Evolutionary conservation across 2,113 vertebrate species (phyloP).

Genomic region (Eleginops maclovinus): DNA sequence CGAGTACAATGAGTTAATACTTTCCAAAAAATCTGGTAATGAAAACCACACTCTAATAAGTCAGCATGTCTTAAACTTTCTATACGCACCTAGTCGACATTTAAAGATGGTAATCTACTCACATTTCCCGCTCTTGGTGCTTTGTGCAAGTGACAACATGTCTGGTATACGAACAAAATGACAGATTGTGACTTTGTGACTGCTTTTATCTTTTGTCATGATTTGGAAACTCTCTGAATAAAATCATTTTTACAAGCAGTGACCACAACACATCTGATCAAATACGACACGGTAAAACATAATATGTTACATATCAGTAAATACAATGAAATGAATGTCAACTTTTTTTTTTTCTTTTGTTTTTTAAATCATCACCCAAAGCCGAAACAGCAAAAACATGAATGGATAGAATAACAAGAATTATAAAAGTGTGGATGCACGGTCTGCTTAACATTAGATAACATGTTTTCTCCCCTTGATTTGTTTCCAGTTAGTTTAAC

Average conservation of each 20-base stretch:
- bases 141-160: conserved; percentile 24
- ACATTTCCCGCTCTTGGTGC: conserved; percentile 13
- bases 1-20: not conserved
- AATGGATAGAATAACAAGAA: conserved; percentile 55
- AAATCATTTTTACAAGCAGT: conserved; percentile 66
- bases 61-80: conserved; percentile 26
- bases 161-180: conserved; percentile 17
- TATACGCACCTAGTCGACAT: not conserved
- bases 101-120: not conserved
- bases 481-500: conserved; percentile 78
- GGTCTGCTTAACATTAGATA: conserved; percentile 53
- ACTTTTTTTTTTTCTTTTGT: conserved; percentile 44
- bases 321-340: conserved; percentile 71
- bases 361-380: conserved; percentile 62
- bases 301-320: conserved; percentile 69
- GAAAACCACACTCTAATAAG: not conserved
- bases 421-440: conserved; percentile 53
- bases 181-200: conserved; percentile 36
- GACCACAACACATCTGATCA: conserved; percentile 70
- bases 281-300: conserved; percentile 67
- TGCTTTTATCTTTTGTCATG: conserved; percentile 73
- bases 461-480: conserved; percentile 50
- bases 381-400: conserved; percentile 60
- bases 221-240: conserved; percentile 74
- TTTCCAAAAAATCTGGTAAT: not conserved